These are phyloP conservation scores for Aquatica leii DNA, from an alignment of 2,888 invertebrate species.

Conservation along the genomic window DNA sequence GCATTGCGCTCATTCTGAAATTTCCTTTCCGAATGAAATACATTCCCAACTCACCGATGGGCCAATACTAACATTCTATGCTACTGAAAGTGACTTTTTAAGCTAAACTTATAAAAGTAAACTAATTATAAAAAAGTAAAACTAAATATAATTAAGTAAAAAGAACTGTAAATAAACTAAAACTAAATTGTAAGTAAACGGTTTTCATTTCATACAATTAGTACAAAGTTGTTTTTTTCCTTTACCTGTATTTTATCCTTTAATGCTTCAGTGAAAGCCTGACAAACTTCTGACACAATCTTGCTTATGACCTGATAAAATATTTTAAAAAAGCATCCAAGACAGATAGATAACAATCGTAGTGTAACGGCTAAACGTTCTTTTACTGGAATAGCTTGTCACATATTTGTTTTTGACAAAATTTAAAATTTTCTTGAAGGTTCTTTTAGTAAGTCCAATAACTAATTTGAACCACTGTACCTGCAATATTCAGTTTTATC, in stretches of 20 bases:
- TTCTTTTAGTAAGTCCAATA: slow-evolving; percentile 3
- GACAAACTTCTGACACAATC: slow-evolving; percentile 38
- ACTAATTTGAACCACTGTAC: slow-evolving; percentile 5
- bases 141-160: background rate
- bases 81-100: too few species aligned
- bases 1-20: too few species aligned
- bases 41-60: too few species aligned
- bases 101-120: slow-evolving; percentile 14
- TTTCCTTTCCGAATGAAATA: too few species aligned
- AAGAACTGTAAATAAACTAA: background rate
- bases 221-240: background rate
- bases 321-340: slow-evolving; percentile 43
- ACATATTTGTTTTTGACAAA: slow-evolving; percentile 41
- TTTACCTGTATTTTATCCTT: slow-evolving; percentile 37
- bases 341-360: slow-evolving; percentile 40
- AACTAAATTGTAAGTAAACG: slow-evolving; percentile 7
- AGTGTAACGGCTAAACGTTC: slow-evolving; percentile 40
- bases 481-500: background rate
- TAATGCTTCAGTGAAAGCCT: slow-evolving; percentile 33
- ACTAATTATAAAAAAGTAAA: background rate
- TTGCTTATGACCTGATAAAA: slow-evolving; percentile 36
- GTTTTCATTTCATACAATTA: too few species aligned
- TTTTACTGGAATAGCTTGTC: slow-evolving; percentile 37
- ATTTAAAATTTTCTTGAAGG: slow-evolving; percentile 38
- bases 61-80: too few species aligned